Evolutionary conservation across 2,113 vertebrate genomes (phyloP), one percentile per base, ranked within the genome.

Genomic region (Laticauda colubrina): DNA sequence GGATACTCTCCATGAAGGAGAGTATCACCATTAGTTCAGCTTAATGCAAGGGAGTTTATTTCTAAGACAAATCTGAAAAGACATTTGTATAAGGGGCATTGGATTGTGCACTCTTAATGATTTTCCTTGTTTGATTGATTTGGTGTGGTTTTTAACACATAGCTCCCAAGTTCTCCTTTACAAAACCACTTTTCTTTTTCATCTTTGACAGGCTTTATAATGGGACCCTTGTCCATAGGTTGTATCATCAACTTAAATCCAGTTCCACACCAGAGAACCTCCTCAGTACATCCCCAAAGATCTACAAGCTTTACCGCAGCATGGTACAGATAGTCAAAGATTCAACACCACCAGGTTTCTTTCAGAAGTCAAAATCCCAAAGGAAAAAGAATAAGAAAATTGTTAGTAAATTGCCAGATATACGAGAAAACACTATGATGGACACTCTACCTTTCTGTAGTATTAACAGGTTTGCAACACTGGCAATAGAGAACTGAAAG

Each of bases 161-260:
- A 43, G 23, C 34, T 56, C 14, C 24, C 24, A 75, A 24, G 1
- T 10, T 53, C 9, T 59, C 5, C 18, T 34, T 18, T 21, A 54
- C 3, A 9, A 95, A 88, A 5, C 69, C 5, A 24, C 39, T 9
- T 91, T 94, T 23, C 93, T 34, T 90, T 89, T 89, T 95, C 86
- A n/a, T 87, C 20, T 88, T 94, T 93, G 88, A 59, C 96, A 99
- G 99, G 96, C 91, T 99, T 93, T 99, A 98, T 93, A 98, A 94
- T 26, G 99, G 99, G n/a, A 98, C 97, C 86, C 96, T 99, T 93
- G 97, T 98, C 10, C 98, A 99, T 3, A 97, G 98, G 26, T 93
- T 99, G 0, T 95, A 96, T 93, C 95, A 91, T 59, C 97, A 95
- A 45, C 97, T 99, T 54, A 98, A 97, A 89, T 95, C 95, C 0